Evolutionary conservation across 2,888 invertebrate species (phyloP).

Genomic region (Laspeyria flexula): DNA sequence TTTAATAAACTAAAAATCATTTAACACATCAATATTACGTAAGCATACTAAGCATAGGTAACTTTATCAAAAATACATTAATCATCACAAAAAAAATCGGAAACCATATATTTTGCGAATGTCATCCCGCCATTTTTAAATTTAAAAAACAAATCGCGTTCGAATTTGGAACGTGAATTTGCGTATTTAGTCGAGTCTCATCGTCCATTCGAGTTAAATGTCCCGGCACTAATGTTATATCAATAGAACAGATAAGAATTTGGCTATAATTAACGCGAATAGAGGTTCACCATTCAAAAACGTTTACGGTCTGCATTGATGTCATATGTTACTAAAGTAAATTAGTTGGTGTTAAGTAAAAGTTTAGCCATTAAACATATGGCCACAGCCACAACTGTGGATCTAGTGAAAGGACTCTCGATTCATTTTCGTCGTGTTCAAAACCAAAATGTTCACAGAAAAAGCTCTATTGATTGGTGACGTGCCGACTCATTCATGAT

Average conservation of each 20-base stretch:
- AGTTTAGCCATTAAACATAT: no score
- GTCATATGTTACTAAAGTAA: no score
- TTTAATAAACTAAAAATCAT: no score
- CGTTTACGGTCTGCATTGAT: conserved; percentile 27
- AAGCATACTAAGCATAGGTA: no score
- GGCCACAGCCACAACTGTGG: no score
- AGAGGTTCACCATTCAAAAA: conserved; percentile 43
- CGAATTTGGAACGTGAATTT: conserved; percentile 35
- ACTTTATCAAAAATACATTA: conserved; percentile 4
- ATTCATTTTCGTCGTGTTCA: no score
- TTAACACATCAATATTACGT: no score
- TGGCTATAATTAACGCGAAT: conserved; percentile 56
- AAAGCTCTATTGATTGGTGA: no score
- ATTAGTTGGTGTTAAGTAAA: no score
- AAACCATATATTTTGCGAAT: conserved; percentile 36
- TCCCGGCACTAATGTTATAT: conserved; percentile 58
- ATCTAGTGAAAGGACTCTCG: no score
- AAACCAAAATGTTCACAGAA: no score
- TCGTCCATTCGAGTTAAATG: conserved; percentile 59
- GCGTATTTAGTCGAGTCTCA: conserved; percentile 44
- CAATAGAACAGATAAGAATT: conserved; percentile 61
- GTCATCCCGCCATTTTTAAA: conserved; percentile 40
- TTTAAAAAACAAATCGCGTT: conserved; percentile 41
- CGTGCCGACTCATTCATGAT: no score
- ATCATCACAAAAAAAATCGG: conserved; percentile 21